Evolutionary conservation across 2,888 invertebrate genomes (phyloP).

Genomic region (Achlya flavicornis): DNA sequence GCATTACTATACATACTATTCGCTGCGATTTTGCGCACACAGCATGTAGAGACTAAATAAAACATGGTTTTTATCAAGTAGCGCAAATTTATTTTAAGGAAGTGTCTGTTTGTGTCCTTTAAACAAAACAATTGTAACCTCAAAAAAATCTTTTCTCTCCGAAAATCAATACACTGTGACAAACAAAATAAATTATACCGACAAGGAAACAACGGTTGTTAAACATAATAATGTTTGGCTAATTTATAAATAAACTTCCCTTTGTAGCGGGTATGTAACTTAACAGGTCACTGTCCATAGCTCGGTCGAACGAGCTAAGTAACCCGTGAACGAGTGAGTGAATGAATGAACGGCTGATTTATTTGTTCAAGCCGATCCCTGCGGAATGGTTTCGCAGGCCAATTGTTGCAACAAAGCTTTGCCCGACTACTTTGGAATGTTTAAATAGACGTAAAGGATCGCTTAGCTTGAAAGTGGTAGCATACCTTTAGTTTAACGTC

Average conservation of each 20-base stretch:
- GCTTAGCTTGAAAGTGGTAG: constrained; percentile 27
- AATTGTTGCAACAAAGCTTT: constrained; percentile 70
- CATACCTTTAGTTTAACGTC: constrained; percentile 17
- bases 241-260: constrained; percentile 47
- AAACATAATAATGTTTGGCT: constrained; percentile 21
- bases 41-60: no score
- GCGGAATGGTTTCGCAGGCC: constrained; percentile 55
- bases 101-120: neutral
- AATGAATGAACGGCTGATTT: constrained; percentile 63
- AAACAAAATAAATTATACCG: constrained; percentile 6
- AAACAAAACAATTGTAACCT: neutral
- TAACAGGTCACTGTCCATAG: constrained; percentile 40
- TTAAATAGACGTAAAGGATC: constrained; percentile 58
- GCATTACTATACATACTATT: no score
- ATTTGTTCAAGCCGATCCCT: constrained; percentile 58
- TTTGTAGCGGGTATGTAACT: constrained; percentile 19
- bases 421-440: constrained; percentile 64
- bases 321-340: constrained; percentile 46
- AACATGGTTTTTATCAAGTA: no score
- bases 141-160: neutral
- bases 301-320: constrained; percentile 25
- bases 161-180: neutral
- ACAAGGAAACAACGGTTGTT: constrained; percentile 12
- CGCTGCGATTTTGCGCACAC: no score
- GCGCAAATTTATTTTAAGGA: neutral